phyloP scores from a whole-genome alignment of 23 tunicate genomes.

The Trididemnum clinides region DNA sequence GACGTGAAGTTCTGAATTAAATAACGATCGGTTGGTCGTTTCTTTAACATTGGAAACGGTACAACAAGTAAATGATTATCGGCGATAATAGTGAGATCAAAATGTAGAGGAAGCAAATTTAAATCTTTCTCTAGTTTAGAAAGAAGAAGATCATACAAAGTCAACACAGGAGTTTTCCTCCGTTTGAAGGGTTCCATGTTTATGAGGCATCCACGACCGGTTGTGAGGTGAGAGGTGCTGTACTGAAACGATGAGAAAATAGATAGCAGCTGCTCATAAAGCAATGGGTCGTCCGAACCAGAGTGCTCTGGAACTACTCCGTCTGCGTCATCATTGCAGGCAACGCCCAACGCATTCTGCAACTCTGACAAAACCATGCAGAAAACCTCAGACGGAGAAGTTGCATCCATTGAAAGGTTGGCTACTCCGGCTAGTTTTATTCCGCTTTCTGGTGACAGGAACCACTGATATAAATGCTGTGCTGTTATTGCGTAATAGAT shows the following conservation, averaged over 20 bases:
- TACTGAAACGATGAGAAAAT: neutral
- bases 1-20: slow-evolving; percentile 43
- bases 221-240: neutral
- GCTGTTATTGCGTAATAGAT: slow-evolving; percentile 35
- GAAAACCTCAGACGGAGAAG: neutral
- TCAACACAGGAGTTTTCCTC: slow-evolving; percentile 47
- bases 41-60: slow-evolving; percentile 73
- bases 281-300: neutral
- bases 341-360: slow-evolving; percentile 53
- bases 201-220: slow-evolving; percentile 18
- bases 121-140: slow-evolving; percentile 16
- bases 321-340: slow-evolving; percentile 4
- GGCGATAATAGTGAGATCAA: slow-evolving; percentile 26
- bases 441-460: slow-evolving; percentile 44
- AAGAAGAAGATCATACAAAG: slow-evolving; percentile 43
- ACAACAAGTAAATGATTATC: slow-evolving; percentile 54
- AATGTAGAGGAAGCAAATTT: too few species aligned
- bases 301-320: neutral
- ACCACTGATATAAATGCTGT: slow-evolving; percentile 52
- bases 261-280: slow-evolving; percentile 3
- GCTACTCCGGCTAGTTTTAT: neutral
- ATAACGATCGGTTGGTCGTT: slow-evolving; percentile 44
- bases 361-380: slow-evolving; percentile 29
- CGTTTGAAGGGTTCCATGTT: too few species aligned
- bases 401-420: neutral